A percentile compares a stretch with the other conserved stretches of the same genome.
Evolutionary conservation across 2,797 vertebrate species (phyloP).

Genomic region (Erethizon dorsatum): DNA sequence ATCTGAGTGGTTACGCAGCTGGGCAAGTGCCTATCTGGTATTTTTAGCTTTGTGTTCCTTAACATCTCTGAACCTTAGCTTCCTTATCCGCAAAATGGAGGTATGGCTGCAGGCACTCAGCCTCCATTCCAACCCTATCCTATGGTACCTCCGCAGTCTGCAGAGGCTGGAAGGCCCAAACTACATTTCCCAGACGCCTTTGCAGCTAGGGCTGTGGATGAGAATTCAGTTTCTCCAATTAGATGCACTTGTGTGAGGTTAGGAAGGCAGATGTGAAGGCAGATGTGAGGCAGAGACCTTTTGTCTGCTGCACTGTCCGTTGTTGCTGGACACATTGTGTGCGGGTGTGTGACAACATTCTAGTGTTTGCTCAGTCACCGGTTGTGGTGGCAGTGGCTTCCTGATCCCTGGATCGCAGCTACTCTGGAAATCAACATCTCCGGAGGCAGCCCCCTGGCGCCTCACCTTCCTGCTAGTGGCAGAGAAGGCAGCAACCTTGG

Average conservation of each 20-base stretch:
- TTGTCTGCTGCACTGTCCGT: not conserved
- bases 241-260: not conserved
- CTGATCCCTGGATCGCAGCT: not conserved
- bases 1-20: not conserved
- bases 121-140: not conserved
- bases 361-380: constrained; percentile 12
- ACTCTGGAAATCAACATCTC: constrained; percentile 31
- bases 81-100: constrained; percentile 32
- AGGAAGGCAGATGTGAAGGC: not conserved
- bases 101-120: not conserved
- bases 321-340: not conserved
- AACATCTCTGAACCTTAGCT: constrained; percentile 31
- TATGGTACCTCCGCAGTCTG: not conserved
- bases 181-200: constrained; percentile 60
- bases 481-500: constrained; percentile 40
- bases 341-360: not conserved
- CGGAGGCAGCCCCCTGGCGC: not conserved
- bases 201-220: not conserved
- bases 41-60: constrained; percentile 7
- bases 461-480: not conserved
- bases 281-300: not conserved
- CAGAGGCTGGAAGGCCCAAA: constrained; percentile 14
- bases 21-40: constrained; percentile 5
- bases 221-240: constrained; percentile 50
- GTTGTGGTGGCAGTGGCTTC: constrained; percentile 41